Conservation (phyloP, 2,113 vertebrate species). For the Lamprologus callipterus region DNA sequence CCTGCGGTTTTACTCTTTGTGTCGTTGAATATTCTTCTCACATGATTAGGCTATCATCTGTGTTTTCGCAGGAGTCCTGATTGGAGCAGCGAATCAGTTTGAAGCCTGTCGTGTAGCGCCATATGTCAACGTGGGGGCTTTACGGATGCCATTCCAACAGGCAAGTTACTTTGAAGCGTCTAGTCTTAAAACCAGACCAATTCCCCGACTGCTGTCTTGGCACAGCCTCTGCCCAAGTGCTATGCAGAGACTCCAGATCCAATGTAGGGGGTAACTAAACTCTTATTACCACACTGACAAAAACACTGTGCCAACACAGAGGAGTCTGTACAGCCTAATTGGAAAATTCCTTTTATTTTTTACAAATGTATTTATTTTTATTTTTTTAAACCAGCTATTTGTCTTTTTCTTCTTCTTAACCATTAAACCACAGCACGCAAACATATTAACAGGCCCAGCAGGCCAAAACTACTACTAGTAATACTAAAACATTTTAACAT, state of each 20-base stretch:
- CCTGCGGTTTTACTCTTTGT: neutral
- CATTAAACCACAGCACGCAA: neutral
- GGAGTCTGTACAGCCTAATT: conserved; percentile 14
- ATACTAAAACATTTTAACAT: neutral
- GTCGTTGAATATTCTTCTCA: neutral
- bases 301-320: conserved; percentile 28
- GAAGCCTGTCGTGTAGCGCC: conserved; percentile 97
- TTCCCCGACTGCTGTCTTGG: conserved; percentile 59
- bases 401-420: neutral
- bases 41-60: conserved; percentile 14
- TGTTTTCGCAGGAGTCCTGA: conserved; percentile 83
- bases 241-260: conserved; percentile 46
- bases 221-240: conserved; percentile 44
- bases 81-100: conserved; percentile 95
- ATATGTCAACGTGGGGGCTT: conserved; percentile 96
- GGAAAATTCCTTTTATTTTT: conserved; percentile 1
- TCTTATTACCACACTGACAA: conserved; percentile 36
- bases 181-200: conserved; percentile 47
- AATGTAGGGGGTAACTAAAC: conserved; percentile 40
- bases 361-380: neutral
- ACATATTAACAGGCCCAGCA: neutral
- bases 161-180: conserved; percentile 77
- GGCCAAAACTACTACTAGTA: neutral
- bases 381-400: neutral
- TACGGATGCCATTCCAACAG: conserved; percentile 99